These are phyloP conservation scores for Oegoconia quadripuncta DNA, from an alignment of 2,888 invertebrate species.

Conservation along the genomic window DNA sequence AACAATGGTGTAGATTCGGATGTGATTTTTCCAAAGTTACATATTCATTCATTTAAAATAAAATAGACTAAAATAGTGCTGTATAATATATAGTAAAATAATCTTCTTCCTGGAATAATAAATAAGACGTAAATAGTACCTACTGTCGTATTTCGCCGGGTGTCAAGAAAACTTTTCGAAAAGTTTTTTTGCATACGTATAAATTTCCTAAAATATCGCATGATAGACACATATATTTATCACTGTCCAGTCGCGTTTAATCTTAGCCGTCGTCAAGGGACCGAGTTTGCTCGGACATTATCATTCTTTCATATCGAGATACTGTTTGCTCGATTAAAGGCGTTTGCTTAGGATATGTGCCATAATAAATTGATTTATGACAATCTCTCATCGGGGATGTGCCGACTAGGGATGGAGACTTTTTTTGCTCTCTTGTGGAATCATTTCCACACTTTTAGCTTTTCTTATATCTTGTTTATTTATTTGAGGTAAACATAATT, in stretches of 20 bases:
- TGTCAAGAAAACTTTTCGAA: too few species aligned
- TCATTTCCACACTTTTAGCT: too few species aligned
- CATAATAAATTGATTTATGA: slow-evolving; percentile 59
- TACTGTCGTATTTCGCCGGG: too few species aligned
- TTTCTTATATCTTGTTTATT: too few species aligned
- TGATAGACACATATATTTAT: slow-evolving; percentile 2
- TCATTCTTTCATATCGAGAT: slow-evolving; percentile 19
- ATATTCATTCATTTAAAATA: too few species aligned
- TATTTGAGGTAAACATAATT: too few species aligned
- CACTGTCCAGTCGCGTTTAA: slow-evolving; percentile 26
- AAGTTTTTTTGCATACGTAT: neutral
- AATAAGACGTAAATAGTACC: neutral
- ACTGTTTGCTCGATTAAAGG: slow-evolving; percentile 14
- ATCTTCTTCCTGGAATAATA: neutral
- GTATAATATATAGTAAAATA: too few species aligned
- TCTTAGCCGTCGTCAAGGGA: slow-evolving; percentile 19
- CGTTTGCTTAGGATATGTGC: slow-evolving; percentile 47
- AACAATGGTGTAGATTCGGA: too few species aligned
- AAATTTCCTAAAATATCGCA: too few species aligned
- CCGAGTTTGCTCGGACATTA: slow-evolving; percentile 8
- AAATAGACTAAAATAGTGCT: neutral
- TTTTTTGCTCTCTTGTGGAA: too few species aligned
- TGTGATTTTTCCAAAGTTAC: too few species aligned
- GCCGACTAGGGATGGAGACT: neutral
- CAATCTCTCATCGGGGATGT: slow-evolving; percentile 23